Conservation (phyloP, 2,113 vertebrate species). For the Elaphurus davidianus region DNA sequence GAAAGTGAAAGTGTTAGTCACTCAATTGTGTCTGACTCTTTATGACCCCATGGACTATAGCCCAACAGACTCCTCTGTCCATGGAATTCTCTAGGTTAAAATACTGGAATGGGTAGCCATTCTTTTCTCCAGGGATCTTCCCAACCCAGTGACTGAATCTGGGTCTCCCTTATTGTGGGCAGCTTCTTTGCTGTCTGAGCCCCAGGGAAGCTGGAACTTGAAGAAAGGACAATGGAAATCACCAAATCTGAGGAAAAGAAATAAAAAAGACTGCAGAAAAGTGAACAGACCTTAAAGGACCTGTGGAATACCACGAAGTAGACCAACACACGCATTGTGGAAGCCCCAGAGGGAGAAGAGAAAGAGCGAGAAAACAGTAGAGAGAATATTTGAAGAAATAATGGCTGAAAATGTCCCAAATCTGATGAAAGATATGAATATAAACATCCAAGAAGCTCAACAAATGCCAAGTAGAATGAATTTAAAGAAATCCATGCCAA, state of each 20-base stretch:
- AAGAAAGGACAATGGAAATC: not conserved
- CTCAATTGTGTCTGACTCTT: not conserved
- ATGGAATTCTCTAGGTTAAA: not conserved
- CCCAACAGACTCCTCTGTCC: not conserved
- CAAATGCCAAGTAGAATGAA: not conserved
- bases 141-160: not conserved
- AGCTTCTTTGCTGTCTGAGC: not conserved
- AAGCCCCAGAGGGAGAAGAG: not conserved
- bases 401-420: not conserved
- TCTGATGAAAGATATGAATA: not conserved
- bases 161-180: not conserved
- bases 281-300: not conserved
- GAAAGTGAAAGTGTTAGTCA: not conserved
- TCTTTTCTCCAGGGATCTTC: not conserved
- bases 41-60: not conserved
- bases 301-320: not conserved
- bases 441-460: not conserved
- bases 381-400: not conserved
- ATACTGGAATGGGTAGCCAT: not conserved
- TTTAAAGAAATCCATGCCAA: not conserved
- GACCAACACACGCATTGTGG: not conserved
- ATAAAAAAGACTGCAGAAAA: not conserved
- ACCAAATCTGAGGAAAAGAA: not conserved
- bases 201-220: not conserved
- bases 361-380: not conserved